A percentile compares a stretch with the other conserved stretches of the same genome.
These are phyloP conservation scores for Metallyticus violacea DNA, from an alignment of 2,888 invertebrate genomes.

Conservation along the genomic window DNA sequence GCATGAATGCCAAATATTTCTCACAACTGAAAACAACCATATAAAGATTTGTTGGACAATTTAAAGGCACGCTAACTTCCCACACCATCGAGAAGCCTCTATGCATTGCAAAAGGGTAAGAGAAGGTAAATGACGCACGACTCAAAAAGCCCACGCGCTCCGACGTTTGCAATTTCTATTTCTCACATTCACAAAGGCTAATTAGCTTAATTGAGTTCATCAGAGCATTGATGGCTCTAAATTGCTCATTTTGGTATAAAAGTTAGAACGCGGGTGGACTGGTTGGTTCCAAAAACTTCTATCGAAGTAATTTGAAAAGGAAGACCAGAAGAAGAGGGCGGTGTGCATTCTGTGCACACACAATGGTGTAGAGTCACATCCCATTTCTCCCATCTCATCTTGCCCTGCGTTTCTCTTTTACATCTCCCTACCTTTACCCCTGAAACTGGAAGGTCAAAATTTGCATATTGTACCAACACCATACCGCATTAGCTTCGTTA, in stretches of 20 bases:
- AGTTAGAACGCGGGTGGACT: neutral
- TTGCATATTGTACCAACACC: neutral
- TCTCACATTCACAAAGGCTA: constrained; percentile 11
- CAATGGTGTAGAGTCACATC: neutral
- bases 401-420: neutral
- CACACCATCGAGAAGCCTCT: neutral
- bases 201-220: constrained; percentile 20
- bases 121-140: neutral
- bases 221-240: constrained; percentile 14
- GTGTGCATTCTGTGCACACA: neutral
- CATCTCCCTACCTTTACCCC: neutral
- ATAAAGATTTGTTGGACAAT: constrained; percentile 6
- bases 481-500: neutral
- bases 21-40: constrained; percentile 9
- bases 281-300: neutral
- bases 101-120: neutral
- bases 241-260: neutral
- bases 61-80: neutral
- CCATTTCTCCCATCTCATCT: neutral
- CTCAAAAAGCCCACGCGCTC: neutral
- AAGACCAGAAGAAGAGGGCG: neutral
- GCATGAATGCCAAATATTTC: constrained; percentile 5
- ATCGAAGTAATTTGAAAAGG: neutral
- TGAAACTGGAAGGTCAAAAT: neutral
- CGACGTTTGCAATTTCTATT: neutral